A percentile compares a stretch with the other conserved stretches of the same genome.
These are phyloP conservation scores for Seira ritae DNA, from an alignment of 2,888 invertebrate species.

Conservation along the genomic window DNA sequence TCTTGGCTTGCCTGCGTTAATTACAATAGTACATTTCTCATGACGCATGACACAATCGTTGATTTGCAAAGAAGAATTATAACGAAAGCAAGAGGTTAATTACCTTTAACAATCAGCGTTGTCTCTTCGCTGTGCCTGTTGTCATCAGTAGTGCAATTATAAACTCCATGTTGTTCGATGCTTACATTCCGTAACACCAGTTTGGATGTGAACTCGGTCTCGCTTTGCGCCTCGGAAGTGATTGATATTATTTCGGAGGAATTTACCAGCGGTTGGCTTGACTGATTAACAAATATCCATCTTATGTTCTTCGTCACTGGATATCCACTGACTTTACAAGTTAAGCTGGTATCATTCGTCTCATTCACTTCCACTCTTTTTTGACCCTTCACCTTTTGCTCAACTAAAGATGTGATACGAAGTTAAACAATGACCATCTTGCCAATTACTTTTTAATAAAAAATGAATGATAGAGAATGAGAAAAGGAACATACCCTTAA, in stretches of 20 bases:
- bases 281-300: constrained; percentile 58
- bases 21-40: neutral
- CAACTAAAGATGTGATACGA: constrained; percentile 47
- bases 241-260: constrained; percentile 36
- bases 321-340: constrained; percentile 70
- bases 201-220: constrained; percentile 66
- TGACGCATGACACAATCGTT: neutral
- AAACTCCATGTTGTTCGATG: constrained; percentile 68
- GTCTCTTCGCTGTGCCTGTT: constrained; percentile 37
- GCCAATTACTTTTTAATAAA: no score
- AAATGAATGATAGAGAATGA: neutral
- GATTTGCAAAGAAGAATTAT: constrained; percentile 21
- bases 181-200: constrained; percentile 64
- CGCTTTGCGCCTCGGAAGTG: constrained; percentile 35
- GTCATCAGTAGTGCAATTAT: constrained; percentile 56
- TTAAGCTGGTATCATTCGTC: constrained; percentile 60
- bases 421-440: neutral
- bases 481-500: constrained; percentile 52
- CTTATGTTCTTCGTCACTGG: constrained; percentile 62
- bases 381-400: constrained; percentile 51
- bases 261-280: constrained; percentile 27
- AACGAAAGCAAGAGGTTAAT: neutral
- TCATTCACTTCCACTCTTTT: constrained; percentile 38
- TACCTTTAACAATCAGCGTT: constrained; percentile 55
- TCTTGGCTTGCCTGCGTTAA: constrained; percentile 78